Base-by-base conservation (phyloP, 2,797 vertebrate species). In the Labroides dimidiatus region DNA sequence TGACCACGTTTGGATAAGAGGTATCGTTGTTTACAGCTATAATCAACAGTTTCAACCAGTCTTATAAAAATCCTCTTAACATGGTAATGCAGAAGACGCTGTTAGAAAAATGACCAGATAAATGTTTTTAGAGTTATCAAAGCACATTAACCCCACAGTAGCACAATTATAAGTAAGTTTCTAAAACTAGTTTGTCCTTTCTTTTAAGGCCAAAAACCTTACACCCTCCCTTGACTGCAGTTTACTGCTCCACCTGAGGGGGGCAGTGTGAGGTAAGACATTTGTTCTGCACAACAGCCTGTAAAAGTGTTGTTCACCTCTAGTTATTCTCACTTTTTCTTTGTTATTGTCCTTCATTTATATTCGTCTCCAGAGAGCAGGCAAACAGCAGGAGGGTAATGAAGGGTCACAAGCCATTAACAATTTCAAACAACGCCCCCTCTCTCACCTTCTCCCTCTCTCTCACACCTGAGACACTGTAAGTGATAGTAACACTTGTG, bases 211-310 rank as follows among this genome's bases (percentile, higher is more conserved):
- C 64, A 15, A 33, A 36, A 27, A 23, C 8, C 4, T 45, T 37
- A 53, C 21, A 74, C 36, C 36, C 6, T 45, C 20, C 13, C 6
- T 10, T 52, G 15, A 27, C 52, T 41, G 19, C 20, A 61, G 56
- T 89, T 59, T 64, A 50, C 30, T 41, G 45, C 59, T 27, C 13
- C 3, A 64, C 88, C 91, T 87, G 75, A n/a, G 87, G 92, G 84
- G 84, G 87, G 89, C 89, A 91, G 84, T 87, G 75, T 44, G 69
- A 68, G 17, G 70, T 73, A 85, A 87, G 36, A 30, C 47, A 75
- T 72, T 41, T 23, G 14, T 49, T 23, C 15, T 24, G n/a, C 52
- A 56, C 27, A 27, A 27, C 27, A 17, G 59, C 41, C 43, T 52
- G 15, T 19, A 41, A 65, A 53, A 59, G 47, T 42, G 48, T 48